phyloP scores from a whole-genome alignment of 2,888 invertebrate species.

The Yponomeuta evonymella region DNA sequence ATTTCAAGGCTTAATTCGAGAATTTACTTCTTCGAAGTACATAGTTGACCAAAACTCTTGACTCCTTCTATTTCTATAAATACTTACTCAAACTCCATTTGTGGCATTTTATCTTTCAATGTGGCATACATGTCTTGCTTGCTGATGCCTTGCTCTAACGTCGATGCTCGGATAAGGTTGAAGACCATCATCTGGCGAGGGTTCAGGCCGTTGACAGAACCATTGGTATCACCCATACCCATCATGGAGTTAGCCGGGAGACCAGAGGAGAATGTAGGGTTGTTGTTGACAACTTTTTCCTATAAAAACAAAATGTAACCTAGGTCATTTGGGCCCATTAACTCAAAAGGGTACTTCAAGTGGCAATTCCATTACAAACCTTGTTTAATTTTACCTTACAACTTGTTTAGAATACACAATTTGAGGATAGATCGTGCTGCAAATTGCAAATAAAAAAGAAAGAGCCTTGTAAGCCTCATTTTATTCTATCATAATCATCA shows the following conservation, averaged over 20 bases:
- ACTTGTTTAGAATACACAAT: no score
- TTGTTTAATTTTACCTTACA: no score
- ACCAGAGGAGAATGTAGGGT: slow-evolving; percentile 41
- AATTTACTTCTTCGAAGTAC: no score
- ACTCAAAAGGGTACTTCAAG: neutral
- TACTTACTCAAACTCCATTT: slow-evolving; percentile 68
- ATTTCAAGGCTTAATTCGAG: no score
- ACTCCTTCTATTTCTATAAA: neutral
- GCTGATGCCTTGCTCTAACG: slow-evolving; percentile 65
- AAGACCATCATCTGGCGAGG: slow-evolving; percentile 69
- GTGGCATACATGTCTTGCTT: slow-evolving; percentile 65
- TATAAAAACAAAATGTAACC: slow-evolving; percentile 25
- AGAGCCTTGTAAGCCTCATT: no score
- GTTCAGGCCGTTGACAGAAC: slow-evolving; percentile 62
- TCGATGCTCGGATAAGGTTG: slow-evolving; percentile 61
- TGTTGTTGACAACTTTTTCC: slow-evolving; percentile 44
- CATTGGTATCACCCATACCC: slow-evolving; percentile 44
- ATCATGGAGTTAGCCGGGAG: slow-evolving; percentile 66
- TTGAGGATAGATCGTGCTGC: no score
- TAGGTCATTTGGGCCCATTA: neutral
- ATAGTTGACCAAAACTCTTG: no score
- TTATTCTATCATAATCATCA: no score
- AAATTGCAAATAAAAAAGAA: no score
- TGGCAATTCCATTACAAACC: neutral
- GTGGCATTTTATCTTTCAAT: slow-evolving; percentile 61